These are phyloP conservation scores for Pseudomyrmex pallidus DNA, from an alignment of 1,140 invertebrate species.

Conservation along the genomic window DNA sequence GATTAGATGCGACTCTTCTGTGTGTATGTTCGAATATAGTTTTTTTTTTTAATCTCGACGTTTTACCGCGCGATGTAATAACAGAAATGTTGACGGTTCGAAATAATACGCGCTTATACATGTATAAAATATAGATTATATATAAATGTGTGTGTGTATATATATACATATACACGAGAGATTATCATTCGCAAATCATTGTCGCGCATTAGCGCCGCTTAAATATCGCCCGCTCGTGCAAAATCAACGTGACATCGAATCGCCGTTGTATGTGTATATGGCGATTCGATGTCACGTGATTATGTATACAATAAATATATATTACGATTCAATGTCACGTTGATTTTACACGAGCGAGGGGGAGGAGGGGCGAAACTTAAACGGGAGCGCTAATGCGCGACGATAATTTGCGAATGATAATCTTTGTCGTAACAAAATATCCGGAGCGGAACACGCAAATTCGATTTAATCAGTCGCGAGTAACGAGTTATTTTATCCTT, in stretches of 20 bases:
- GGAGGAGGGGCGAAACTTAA: too few relatives aligned
- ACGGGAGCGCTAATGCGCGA: not conserved
- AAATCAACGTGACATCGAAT: slow-evolving; percentile 15
- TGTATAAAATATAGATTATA: too few relatives aligned
- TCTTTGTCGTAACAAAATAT: not conserved
- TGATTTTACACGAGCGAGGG: slow-evolving; percentile 38
- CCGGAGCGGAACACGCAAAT: not conserved
- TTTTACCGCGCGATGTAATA: slow-evolving; percentile 35
- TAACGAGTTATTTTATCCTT: slow-evolving; percentile 2
- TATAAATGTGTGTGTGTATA: too few relatives aligned
- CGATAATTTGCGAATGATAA: slow-evolving; percentile 29
- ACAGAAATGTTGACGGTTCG: slow-evolving; percentile 37
- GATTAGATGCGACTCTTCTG: slow-evolving; percentile 22
- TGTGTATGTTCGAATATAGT: not conserved
- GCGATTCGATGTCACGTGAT: too few relatives aligned
- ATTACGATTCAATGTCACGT: slow-evolving; percentile 12
- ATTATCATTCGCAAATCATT: slow-evolving; percentile 38
- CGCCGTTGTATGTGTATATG: too few relatives aligned
- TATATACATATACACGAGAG: not conserved
- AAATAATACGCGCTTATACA: slow-evolving; percentile 10
- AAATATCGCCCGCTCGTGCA: slow-evolving; percentile 15
- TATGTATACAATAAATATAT: too few relatives aligned
- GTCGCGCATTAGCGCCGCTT: not conserved
- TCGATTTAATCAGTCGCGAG: slow-evolving; percentile 31
- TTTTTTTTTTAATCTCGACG: slow-evolving; percentile 35